Evolutionary conservation across 2,797 vertebrate species (phyloP).

Genomic region (Sitta carolinensis): DNA sequence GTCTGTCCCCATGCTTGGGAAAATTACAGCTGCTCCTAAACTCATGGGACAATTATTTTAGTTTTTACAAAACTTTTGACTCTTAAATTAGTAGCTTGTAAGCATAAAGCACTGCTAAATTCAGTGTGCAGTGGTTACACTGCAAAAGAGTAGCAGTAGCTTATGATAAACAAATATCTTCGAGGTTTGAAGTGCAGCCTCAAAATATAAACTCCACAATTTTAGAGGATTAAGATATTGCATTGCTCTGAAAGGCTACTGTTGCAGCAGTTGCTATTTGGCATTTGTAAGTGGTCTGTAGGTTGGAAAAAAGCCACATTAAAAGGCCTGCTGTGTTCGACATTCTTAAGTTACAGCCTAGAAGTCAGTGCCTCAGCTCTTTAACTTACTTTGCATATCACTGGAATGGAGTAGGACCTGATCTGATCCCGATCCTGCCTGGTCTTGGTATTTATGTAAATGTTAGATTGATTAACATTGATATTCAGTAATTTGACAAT

Average conservation of each 20-base stretch:
- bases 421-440: neutral
- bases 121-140: accelerated
- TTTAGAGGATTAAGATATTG: neutral
- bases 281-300: neutral
- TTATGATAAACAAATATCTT: neutral
- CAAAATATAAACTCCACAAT: accelerated
- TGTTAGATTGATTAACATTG: neutral
- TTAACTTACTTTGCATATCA: accelerated
- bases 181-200: neutral
- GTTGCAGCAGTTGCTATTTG: neutral
- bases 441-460: neutral
- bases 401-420: neutral
- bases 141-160: neutral
- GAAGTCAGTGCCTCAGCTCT: too few relatives aligned
- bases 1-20: neutral
- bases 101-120: neutral
- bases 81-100: too few relatives aligned
- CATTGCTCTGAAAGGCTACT: neutral
- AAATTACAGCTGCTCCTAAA: neutral
- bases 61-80: neutral
- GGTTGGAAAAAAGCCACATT: neutral
- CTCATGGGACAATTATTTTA: neutral
- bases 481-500: neutral
- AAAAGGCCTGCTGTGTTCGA: neutral
- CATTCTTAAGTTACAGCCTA: neutral